Conservation (phyloP, 2,888 invertebrate genomes). For the Arge pagana region DNA sequence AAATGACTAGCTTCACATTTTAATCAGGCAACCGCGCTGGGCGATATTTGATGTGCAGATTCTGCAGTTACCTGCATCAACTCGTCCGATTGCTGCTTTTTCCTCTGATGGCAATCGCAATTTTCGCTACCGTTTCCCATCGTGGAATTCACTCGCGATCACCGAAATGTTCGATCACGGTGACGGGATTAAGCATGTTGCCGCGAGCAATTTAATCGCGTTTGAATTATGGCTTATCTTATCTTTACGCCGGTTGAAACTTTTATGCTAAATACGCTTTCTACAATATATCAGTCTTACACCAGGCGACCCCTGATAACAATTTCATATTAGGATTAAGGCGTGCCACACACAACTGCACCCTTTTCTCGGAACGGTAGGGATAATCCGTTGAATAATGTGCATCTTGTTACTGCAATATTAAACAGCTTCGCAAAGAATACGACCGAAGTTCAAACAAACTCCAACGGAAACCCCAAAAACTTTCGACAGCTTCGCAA, state of each 20-base stretch:
- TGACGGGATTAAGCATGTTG: too few species aligned
- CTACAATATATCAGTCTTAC: slow-evolving; percentile 45
- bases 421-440: slow-evolving; percentile 44
- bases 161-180: too few species aligned
- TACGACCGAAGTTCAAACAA: slow-evolving; percentile 32
- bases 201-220: slow-evolving; percentile 9
- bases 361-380: slow-evolving; percentile 41
- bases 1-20: slow-evolving; percentile 32
- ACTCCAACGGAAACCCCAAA: too few species aligned
- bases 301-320: slow-evolving; percentile 43
- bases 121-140: too few species aligned
- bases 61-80: slow-evolving; percentile 17
- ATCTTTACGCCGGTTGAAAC: slow-evolving; percentile 23
- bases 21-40: slow-evolving; percentile 36
- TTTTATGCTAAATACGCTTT: slow-evolving; percentile 27
- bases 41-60: slow-evolving; percentile 8
- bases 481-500: too few species aligned
- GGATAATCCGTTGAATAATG: slow-evolving; percentile 51
- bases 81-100: not conserved
- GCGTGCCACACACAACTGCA: slow-evolving; percentile 34
- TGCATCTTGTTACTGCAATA: slow-evolving; percentile 48
- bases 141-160: too few species aligned
- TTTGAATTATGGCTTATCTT: slow-evolving; percentile 15
- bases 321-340: slow-evolving; percentile 47
- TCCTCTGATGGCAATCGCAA: not conserved